Evolutionary conservation across 1,140 invertebrate species (phyloP), one percentile per base, ranked within the genome.

Genomic region (Drosophila sulfurigaster): DNA sequence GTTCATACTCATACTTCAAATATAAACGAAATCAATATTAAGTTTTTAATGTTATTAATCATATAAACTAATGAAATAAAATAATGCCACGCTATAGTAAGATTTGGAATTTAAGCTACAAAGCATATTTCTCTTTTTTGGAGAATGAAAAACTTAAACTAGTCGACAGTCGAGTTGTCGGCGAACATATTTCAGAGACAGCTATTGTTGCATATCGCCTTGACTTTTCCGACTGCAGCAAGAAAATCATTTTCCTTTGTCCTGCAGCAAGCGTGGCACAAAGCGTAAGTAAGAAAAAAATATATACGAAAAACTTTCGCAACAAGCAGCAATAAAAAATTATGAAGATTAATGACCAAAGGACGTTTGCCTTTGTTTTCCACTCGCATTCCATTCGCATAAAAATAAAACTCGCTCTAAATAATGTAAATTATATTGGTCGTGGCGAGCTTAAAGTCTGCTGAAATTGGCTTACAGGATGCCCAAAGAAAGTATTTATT

Each of bases 341-440:
- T 80, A 88, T 88, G 38, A 83, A 83, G 80, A 87, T 82, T 82
- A 83, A 87, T 80, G 83, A 60, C 10, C 4, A 64, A 57, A 75
- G 49, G 70, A 45, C 51, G 60, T 67, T 65, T 67, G 45, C 25
- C 41, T 71, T 68, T 71, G 64, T 58, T 20, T 63, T 10, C 15
- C 38, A 57, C 35, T 58, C 25, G n/a, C 20, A 25, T 25, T 25
- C 20, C 20, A 25, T 25, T 25, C 20, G 3, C 20, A 25, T 25
- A 25, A 57, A 70, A 75, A 59, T 62, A 62, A 68, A 69, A 62
- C 45, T 67, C 8, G 10, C 51, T 57, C 54, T 68, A 68, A 68
- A 69, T 71, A 75, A 74, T 41, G 46, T 32, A 66, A 75, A 77
- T 69, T 73, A 70, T 65, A 73, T 56, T 32, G 16, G 51, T 69